A percentile compares a stretch with the other conserved stretches of the same genome.
phyloP scores from a whole-genome alignment of 2,888 invertebrate species.

The Eucera pruinosa region DNA sequence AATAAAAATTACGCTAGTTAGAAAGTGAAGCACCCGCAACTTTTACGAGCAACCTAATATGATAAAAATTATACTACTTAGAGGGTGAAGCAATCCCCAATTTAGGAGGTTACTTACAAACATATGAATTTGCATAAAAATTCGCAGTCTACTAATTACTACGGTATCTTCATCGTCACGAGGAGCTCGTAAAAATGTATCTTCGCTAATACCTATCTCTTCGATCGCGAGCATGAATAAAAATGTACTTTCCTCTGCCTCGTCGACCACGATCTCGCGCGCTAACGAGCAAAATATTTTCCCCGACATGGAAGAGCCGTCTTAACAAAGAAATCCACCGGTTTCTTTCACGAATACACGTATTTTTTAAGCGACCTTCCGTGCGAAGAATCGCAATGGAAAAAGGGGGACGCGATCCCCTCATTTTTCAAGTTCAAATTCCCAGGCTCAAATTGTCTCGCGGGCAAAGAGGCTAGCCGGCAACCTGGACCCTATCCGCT shows the following conservation, averaged over 20 bases:
- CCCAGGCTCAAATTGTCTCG: conserved; percentile 4
- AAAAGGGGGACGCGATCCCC: neutral
- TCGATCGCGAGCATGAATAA: neutral
- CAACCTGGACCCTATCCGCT: conserved; percentile 17
- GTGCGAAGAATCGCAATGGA: neutral
- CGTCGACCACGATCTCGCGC: conserved; percentile 1
- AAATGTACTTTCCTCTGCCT: neutral
- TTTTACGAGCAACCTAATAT: too few relatives aligned
- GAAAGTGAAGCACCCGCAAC: too few relatives aligned
- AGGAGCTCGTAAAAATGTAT: neutral
- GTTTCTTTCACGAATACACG: neutral
- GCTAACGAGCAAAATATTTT: conserved; percentile 25
- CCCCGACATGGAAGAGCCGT: neutral
- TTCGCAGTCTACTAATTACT: too few relatives aligned
- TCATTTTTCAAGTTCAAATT: conserved; percentile 27
- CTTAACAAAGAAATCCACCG: neutral
- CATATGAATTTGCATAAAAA: too few relatives aligned
- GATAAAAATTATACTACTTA: too few relatives aligned
- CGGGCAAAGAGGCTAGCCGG: neutral
- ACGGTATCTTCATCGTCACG: conserved; percentile 11
- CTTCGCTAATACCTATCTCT: neutral
- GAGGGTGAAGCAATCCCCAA: too few relatives aligned
- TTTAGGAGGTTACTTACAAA: too few relatives aligned
- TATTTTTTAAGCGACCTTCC: neutral
- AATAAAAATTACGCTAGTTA: too few relatives aligned